These are phyloP conservation scores for Beaufortia kweichowensis DNA, from an alignment of 2,113 vertebrate genomes.

Conservation along the genomic window DNA sequence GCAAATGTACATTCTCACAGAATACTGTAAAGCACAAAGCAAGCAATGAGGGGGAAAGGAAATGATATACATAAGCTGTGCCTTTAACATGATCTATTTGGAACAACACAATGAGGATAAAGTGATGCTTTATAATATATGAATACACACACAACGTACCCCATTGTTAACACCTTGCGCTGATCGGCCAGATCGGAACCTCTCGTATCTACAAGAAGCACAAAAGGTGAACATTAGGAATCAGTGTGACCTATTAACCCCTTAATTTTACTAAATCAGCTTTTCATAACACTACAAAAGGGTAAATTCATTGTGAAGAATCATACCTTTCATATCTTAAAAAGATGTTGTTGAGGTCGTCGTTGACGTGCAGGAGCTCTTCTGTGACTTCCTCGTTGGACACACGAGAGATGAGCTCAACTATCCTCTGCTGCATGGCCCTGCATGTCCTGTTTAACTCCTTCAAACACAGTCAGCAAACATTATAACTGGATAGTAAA, in stretches of 20 bases:
- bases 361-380: slow-evolving; percentile 93
- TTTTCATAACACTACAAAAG: background rate
- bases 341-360: slow-evolving; percentile 98
- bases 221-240: slow-evolving; percentile 13
- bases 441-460: slow-evolving; percentile 95
- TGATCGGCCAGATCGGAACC: slow-evolving; percentile 85
- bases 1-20: slow-evolving; percentile 20
- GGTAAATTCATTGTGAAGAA: background rate
- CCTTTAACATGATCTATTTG: background rate
- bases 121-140: background rate
- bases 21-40: background rate
- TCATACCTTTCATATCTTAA: slow-evolving; percentile 87
- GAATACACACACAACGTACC: slow-evolving; percentile 74
- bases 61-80: slow-evolving; percentile 12
- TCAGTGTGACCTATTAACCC: background rate
- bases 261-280: background rate
- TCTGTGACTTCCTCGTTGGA: slow-evolving; percentile 95
- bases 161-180: slow-evolving; percentile 88
- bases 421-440: slow-evolving; percentile 93
- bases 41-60: slow-evolving; percentile 29
- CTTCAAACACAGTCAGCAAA: slow-evolving; percentile 64
- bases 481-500: background rate
- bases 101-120: slow-evolving; percentile 20
- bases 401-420: slow-evolving; percentile 94
- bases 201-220: slow-evolving; percentile 81